Evolutionary conservation across 2,888 invertebrate genomes (phyloP), one percentile per base, ranked within the genome.

Genomic region (Merodon equestris): DNA sequence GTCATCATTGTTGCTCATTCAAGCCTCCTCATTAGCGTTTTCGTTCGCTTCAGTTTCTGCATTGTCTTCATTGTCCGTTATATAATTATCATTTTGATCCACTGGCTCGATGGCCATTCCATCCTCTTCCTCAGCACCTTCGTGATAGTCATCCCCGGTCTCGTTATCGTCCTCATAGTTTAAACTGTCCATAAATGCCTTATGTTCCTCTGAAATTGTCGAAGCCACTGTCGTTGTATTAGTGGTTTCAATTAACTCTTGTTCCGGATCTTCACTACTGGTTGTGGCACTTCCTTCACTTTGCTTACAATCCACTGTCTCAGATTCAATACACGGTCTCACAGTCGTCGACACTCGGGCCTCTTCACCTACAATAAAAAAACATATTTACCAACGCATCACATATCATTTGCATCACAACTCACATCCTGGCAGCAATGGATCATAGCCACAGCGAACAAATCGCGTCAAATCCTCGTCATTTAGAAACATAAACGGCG

Each of bases 371-470:
- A 19, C 19, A 14, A 27, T 9, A 50, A 10, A 36, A 18, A 1
- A 15, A 1, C 9, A 17, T 14, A 14, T 3, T 44, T 0, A 38
- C 15, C 1, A 17, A 54, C 9, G n/a, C 9, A 40, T 13, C 18
- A 10, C 7, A 27, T 7, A 13, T 9, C 1, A 18, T 13, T 54
- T 17, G 1, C 18, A n/a, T n/a, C 34, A 44, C 9, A 13, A 82
- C 84, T 84, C 63, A 86, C 86, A 86, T 19, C 83, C 82, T 0
- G 81, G 48, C 18, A 75, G 51, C 12, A 51, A 75, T 0, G 85
- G 84, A 13, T 86, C 79, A 45, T 84, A 86, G 73, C 84, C 84
- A 40, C 86, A 86, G n/a, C 68, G 81, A 17, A 86, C 84, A 19
- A 83, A 85, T 48, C 60, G 42, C 5, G 84, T 83, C n/a, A 86